Base-by-base conservation (phyloP, 2,113 vertebrate species). In the Hiodon tergisus region DNA sequence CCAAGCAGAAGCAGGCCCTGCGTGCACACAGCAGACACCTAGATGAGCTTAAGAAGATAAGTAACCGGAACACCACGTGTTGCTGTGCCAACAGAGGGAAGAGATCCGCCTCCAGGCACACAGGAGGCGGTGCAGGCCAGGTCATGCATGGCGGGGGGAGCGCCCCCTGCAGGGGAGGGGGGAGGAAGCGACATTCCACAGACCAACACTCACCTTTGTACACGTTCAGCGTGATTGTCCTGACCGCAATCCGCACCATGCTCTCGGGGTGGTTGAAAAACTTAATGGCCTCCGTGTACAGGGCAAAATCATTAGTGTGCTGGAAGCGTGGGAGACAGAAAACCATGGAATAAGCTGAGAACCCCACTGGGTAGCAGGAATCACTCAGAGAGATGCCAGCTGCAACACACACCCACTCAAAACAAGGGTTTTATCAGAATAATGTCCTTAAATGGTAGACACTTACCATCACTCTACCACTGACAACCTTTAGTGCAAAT, bases 211-310 rank as follows among this genome's bases (percentile, higher is more conserved):
- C 90, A 98, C 97, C 97, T 98, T 98, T 98, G 84, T 98, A 99
- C 81, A 99, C 97, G 55, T 99, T 98, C 84, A 98, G 91, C 10
- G 97, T 99, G 90, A 99, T 98, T 78, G 97, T 98, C 82, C 97
- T 93, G 81, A 98, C 97, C 62, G 97, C 97, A 80, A 99, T 98
- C 85, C 97, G 92, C 85, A 99, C 97, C 97, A 99, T 99, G 90
- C 96, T 98, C 85, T 99, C 97, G 2, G 97, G 94, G 83, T 99
- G 97, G 90, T 99, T 99, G 91, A 99, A 99, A 91, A 99, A 99
- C 80, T 99, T 99, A 88, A 99, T 99, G 87, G 97, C 97, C 92
- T 99, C 97, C 72, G 97, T 99, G 90, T 99, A 99, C 83, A 99
- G 91, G 89, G 97, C 96, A 89, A 99, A 99, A 91, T 99, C 97